Evolutionary conservation across 2,113 vertebrate genomes (phyloP), one percentile per base, ranked within the genome.

Genomic region (Oreotragus oreotragus): DNA sequence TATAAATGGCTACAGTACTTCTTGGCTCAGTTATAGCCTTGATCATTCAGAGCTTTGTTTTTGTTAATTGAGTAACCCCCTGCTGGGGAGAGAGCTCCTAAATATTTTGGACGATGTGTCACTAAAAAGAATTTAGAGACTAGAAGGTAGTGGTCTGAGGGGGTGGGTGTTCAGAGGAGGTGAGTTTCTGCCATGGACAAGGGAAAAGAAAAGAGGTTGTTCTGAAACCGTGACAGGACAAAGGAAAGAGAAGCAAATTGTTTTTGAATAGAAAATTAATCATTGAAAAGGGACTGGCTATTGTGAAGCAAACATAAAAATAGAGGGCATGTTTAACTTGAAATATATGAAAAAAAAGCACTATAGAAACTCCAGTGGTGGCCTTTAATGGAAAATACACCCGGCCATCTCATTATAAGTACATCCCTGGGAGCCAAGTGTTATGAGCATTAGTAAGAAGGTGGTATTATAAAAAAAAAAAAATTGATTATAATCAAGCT

Each of bases 261-360:
- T 96, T 98, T 98, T 98, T 98, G 94, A 98, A 98, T 95, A 98
- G 98, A 98, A 98, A 98, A 98, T 98, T 98, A 98, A 98, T 98
- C 98, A 98, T 96, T 98, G 98, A 97, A 98, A 98, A 96, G 98
- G 92, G 97, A 97, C 97, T 97, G 91, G 96, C 98, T 98, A 97
- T 98, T 98, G 98, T 98, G 97, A 98, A 90, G 94, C 97, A 97
- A 98, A 98, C 97, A 92, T 96, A 97, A 97, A 98, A 96, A 97
- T 51, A 95, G 94, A 97, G 93, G 70, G 96, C 97, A 94, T 96
- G 96, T 95, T 98, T 98, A 98, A 96, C 97, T 98, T 96, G 96
- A 5, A 83, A 97, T 98, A 98, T 96, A 98, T 91, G 98, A 97
- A 95, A 97, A 97, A 97, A 96, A 98, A 97, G 64, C 70, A 96